Evolutionary conservation across 2,113 vertebrate genomes (phyloP).

Genomic region (Hoplias malabaricus): DNA sequence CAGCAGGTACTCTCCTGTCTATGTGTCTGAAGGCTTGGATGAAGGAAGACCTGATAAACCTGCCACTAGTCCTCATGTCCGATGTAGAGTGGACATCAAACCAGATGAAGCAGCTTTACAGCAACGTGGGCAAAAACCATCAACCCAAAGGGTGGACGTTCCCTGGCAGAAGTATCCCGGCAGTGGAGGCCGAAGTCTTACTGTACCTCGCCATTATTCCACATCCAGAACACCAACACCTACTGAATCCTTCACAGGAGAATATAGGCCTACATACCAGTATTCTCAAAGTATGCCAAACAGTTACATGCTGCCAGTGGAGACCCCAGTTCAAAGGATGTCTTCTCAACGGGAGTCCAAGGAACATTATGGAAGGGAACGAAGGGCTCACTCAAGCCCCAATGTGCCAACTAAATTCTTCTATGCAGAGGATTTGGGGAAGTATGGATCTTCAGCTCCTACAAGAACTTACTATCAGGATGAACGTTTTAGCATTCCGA

Average conservation of each 20-base stretch:
- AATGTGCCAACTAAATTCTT: slow-evolving; percentile 85
- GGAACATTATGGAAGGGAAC: slow-evolving; percentile 79
- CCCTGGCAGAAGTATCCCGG: slow-evolving; percentile 75
- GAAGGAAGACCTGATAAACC: slow-evolving; percentile 70
- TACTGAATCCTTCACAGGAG: slow-evolving; percentile 83
- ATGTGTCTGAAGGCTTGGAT: slow-evolving; percentile 75
- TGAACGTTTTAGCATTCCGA: slow-evolving; percentile 68
- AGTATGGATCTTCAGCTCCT: slow-evolving; percentile 72
- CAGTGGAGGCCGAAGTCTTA: slow-evolving; percentile 75
- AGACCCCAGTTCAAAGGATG: slow-evolving; percentile 75
- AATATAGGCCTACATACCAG: slow-evolving; percentile 75
- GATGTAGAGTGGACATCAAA: slow-evolving; percentile 92
- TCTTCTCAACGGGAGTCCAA: slow-evolving; percentile 71
- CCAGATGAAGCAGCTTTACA: slow-evolving; percentile 82
- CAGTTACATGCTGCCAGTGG: slow-evolving; percentile 74
- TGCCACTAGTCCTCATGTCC: slow-evolving; percentile 86
- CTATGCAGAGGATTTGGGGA: slow-evolving; percentile 82
- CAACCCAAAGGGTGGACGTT: slow-evolving; percentile 67
- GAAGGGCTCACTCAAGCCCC: slow-evolving; percentile 78
- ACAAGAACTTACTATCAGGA: slow-evolving; percentile 79
- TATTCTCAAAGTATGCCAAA: slow-evolving; percentile 77
- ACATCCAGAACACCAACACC: slow-evolving; percentile 85
- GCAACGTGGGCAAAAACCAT: slow-evolving; percentile 70
- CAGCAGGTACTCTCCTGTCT: slow-evolving; percentile 83
- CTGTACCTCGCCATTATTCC: slow-evolving; percentile 79